A percentile compares a stretch with the other conserved stretches of the same genome.
Conservation (phyloP, 2,113 vertebrate species). For the Phalacrocorax carbo region DNA sequence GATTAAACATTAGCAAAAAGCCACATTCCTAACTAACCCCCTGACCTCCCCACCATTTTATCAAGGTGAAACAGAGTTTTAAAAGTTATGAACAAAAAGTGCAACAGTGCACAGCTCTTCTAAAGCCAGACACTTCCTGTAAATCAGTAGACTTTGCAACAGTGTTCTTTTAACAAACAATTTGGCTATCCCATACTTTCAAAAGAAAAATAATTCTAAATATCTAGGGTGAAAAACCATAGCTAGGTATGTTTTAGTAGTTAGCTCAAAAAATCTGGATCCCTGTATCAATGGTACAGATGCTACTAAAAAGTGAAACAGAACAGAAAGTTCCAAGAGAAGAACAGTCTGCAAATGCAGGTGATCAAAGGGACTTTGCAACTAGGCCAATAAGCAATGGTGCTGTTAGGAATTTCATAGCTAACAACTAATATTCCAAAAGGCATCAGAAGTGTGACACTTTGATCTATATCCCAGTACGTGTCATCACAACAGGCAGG, state of each 20-base stretch:
- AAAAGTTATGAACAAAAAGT: background rate
- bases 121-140: background rate
- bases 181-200: background rate
- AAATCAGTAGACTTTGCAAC: background rate
- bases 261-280: background rate
- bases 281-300: background rate
- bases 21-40: background rate
- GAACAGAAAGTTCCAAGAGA: background rate
- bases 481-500: background rate
- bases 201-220: background rate
- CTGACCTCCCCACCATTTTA: background rate
- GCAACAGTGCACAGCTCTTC: background rate
- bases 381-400: constrained; percentile 9
- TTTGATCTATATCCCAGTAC: constrained; percentile 9
- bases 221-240: background rate
- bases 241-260: background rate
- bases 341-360: background rate
- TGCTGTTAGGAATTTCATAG: background rate
- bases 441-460: background rate
- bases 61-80: background rate
- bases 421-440: background rate
- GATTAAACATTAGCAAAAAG: background rate
- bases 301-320: background rate
- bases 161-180: background rate
- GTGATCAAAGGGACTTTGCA: constrained; percentile 47